phyloP scores from a whole-genome alignment of 2,113 vertebrate species.

The Sapayoa aenigma region DNA sequence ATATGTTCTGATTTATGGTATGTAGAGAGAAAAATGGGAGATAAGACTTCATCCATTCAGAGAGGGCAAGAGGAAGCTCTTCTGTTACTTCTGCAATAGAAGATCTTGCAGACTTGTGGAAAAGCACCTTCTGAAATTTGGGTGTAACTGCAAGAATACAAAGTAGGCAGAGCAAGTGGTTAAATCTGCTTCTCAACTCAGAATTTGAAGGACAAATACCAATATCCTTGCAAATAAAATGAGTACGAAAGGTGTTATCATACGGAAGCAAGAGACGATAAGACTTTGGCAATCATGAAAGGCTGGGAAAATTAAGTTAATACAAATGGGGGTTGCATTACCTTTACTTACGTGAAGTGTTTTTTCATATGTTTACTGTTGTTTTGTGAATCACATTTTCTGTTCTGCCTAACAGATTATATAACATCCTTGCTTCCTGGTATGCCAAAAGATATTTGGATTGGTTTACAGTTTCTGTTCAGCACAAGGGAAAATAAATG shows the following conservation, averaged over 20 bases:
- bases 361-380: not conserved
- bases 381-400: not conserved
- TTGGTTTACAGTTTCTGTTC: constrained; percentile 80
- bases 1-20: not conserved
- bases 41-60: not conserved
- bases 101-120: not conserved
- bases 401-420: constrained; percentile 81
- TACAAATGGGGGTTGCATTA: not conserved
- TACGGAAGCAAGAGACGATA: not conserved
- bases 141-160: not conserved
- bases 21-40: not conserved
- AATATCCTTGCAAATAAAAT: not conserved
- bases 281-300: not conserved
- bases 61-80: not conserved
- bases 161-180: not conserved
- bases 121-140: not conserved
- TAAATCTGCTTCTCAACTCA: not conserved
- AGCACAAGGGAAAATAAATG: constrained; percentile 71
- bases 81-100: not conserved
- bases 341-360: not conserved
- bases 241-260: not conserved
- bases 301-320: not conserved
- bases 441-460: constrained; percentile 79
- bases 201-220: not conserved
- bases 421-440: constrained; percentile 82